phyloP scores from a whole-genome alignment of 2,113 vertebrate species.

The Eubucco bourcierii region DNA sequence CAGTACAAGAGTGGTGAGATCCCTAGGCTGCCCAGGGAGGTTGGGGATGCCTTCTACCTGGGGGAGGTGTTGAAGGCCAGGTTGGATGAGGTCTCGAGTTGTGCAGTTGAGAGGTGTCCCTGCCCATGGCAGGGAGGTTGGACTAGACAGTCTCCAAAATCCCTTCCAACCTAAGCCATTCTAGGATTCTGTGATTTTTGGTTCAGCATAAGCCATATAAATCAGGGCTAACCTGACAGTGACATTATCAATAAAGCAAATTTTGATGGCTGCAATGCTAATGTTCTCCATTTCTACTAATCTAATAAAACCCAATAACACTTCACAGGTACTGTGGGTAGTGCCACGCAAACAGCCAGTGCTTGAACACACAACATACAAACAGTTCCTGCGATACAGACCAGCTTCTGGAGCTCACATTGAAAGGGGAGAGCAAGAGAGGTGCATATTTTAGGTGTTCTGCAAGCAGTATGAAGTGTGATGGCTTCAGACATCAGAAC shows the following conservation, averaged over 20 bases:
- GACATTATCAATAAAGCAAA: neutral
- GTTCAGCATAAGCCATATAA: neutral
- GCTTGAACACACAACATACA: neutral
- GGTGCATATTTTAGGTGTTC: neutral
- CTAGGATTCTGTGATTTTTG: neutral
- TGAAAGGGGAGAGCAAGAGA: too few species aligned
- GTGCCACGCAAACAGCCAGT: neutral
- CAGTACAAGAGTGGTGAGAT: too few species aligned
- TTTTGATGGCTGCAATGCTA: neutral
- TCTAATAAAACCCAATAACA: neutral
- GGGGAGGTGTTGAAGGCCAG: too few species aligned
- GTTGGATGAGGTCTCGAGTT: too few species aligned
- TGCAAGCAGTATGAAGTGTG: neutral
- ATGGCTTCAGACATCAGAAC: neutral
- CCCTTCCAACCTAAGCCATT: too few species aligned
- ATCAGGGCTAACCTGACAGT: rapidly evolving
- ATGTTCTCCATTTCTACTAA: neutral
- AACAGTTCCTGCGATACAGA: neutral
- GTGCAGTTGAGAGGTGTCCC: too few species aligned
- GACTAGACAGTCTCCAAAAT: too few species aligned
- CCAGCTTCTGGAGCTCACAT: neutral
- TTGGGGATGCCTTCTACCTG: too few species aligned
- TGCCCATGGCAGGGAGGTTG: too few species aligned
- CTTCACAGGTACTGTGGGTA: neutral
- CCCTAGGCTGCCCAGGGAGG: too few species aligned